Evolutionary conservation across 2,113 vertebrate genomes (phyloP).

Genomic region (Tachycineta bicolor): DNA sequence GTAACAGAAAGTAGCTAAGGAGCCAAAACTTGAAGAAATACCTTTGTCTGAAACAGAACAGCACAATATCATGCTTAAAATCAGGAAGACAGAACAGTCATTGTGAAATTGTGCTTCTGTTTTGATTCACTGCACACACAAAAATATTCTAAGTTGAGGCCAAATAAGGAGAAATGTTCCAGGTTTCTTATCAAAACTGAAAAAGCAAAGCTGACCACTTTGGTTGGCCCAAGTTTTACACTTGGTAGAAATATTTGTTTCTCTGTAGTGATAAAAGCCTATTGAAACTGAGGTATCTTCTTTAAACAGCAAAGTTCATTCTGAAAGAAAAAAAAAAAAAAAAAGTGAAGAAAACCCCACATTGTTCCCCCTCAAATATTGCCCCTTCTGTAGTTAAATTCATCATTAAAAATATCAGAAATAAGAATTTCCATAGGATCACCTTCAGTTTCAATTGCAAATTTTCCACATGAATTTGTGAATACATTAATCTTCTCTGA

Average conservation of each 20-base stretch:
- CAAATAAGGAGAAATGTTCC: neutral
- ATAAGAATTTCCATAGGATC: neutral
- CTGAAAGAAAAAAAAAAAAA: neutral
- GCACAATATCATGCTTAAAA: neutral
- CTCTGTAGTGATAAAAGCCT: neutral
- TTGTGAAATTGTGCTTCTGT: neutral
- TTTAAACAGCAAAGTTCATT: neutral
- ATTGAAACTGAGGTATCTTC: neutral
- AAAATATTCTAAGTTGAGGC: neutral
- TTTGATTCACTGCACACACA: neutral
- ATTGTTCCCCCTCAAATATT: rapidly evolving
- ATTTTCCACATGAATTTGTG: neutral
- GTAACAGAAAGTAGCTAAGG: neutral
- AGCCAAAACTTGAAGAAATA: neutral
- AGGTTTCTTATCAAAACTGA: neutral
- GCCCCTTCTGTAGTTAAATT: neutral
- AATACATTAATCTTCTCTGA: neutral
- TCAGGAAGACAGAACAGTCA: neutral
- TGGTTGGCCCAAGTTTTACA: neutral
- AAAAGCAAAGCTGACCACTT: neutral
- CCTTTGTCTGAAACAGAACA: neutral
- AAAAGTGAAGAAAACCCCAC: neutral
- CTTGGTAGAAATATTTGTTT: neutral
- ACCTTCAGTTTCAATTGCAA: neutral
- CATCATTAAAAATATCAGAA: neutral